These are phyloP conservation scores for Agapornis roseicollis DNA, from an alignment of 2,113 vertebrate species.

Conservation along the genomic window DNA sequence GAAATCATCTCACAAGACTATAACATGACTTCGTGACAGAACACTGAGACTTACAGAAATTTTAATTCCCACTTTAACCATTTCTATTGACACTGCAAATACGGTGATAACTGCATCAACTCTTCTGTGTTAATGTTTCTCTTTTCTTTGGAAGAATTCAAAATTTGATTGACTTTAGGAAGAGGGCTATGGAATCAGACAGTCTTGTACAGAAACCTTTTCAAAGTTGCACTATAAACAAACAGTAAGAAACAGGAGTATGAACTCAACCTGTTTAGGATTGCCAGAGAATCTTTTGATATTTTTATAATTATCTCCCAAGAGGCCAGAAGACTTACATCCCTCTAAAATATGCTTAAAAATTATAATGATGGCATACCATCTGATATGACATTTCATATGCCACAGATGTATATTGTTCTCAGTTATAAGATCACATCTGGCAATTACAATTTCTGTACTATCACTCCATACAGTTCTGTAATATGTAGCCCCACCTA, in stretches of 20 bases:
- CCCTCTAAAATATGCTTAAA: background rate
- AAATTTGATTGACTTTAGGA: background rate
- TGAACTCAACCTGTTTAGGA: background rate
- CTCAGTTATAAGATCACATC: background rate
- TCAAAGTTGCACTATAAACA: background rate
- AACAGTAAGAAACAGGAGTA: background rate
- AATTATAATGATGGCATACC: fast-evolving
- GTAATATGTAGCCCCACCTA: background rate
- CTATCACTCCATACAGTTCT: background rate
- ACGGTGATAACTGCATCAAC: background rate
- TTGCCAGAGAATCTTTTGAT: background rate
- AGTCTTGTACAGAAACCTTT: background rate
- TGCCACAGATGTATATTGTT: background rate
- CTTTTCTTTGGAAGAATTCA: background rate
- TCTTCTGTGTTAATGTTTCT: background rate
- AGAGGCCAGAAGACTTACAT: background rate
- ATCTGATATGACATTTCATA: background rate
- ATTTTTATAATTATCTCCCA: background rate
- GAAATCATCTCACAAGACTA: background rate
- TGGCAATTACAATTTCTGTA: background rate
- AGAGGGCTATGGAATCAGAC: background rate
- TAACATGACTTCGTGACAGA: background rate
- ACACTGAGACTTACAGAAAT: background rate
- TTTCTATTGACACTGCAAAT: background rate
- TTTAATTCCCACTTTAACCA: background rate